phyloP scores from a whole-genome alignment of 2,113 vertebrate species.

The Macquaria australasica region DNA sequence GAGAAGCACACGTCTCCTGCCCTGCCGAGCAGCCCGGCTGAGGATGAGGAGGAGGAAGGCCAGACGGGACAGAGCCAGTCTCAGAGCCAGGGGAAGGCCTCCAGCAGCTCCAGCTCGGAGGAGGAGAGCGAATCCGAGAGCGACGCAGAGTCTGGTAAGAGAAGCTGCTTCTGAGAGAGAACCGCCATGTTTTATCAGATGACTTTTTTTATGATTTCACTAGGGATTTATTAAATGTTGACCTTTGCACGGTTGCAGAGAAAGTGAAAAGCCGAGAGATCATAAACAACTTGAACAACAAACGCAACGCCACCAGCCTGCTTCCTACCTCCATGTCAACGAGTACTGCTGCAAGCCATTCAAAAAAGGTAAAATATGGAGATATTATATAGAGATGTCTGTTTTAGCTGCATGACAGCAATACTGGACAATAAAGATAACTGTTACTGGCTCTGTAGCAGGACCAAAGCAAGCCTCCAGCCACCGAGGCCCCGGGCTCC shows the following conservation, averaged over 20 bases:
- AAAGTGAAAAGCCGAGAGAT: slow-evolving; percentile 88
- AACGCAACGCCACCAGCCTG: slow-evolving; percentile 80
- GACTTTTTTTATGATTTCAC: not conserved
- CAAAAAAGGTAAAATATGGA: slow-evolving; percentile 80
- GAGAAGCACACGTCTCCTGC: slow-evolving; percentile 85
- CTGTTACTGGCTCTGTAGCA: slow-evolving; percentile 32
- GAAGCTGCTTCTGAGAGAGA: not conserved
- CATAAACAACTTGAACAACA: slow-evolving; percentile 90
- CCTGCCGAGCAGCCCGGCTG: slow-evolving; percentile 80
- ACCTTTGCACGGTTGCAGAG: slow-evolving; percentile 72
- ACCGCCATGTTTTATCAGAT: not conserved
- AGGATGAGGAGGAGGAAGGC: slow-evolving; percentile 86
- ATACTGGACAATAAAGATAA: not conserved
- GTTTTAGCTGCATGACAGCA: not conserved
- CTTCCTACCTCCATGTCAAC: slow-evolving; percentile 76
- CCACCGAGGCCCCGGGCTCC: slow-evolving; percentile 81
- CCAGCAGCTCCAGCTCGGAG: slow-evolving; percentile 88
- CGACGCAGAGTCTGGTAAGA: slow-evolving; percentile 84
- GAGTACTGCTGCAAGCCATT: slow-evolving; percentile 70
- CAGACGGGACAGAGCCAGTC: slow-evolving; percentile 62
- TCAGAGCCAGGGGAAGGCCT: slow-evolving; percentile 79
- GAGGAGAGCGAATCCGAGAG: slow-evolving; percentile 87
- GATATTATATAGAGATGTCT: not conserved
- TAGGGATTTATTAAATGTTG: not conserved
- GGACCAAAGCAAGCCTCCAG: slow-evolving; percentile 73